Evolutionary conservation across 2,888 invertebrate species (phyloP).

Genomic region (Sinopyrophorus schimmeli): DNA sequence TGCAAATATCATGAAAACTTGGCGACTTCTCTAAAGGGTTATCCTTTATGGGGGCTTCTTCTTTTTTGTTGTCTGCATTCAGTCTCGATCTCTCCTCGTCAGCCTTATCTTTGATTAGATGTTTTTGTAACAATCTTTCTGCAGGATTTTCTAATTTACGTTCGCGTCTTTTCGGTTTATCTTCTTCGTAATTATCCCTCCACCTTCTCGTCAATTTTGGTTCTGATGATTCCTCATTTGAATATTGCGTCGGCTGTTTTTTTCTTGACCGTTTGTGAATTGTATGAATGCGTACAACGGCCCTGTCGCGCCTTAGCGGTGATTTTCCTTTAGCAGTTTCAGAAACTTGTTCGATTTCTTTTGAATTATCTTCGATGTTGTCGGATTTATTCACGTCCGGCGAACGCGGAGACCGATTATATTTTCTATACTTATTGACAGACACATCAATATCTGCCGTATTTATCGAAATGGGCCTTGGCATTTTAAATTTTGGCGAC

Average conservation of each 20-base stretch:
- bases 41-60: background rate
- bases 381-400: slow-evolving; percentile 17
- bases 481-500: slow-evolving; percentile 55
- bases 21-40: slow-evolving; percentile 45
- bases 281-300: slow-evolving; percentile 75
- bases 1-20: slow-evolving; percentile 61
- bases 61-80: slow-evolving; percentile 35
- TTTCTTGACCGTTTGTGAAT: slow-evolving; percentile 51
- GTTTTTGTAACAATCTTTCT: slow-evolving; percentile 76
- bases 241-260: slow-evolving; percentile 38
- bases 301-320: slow-evolving; percentile 70
- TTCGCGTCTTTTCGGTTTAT: slow-evolving; percentile 51
- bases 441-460: slow-evolving; percentile 87
- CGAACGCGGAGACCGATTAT: slow-evolving; percentile 41
- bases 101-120: slow-evolving; percentile 66
- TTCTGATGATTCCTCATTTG: slow-evolving; percentile 40
- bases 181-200: slow-evolving; percentile 65
- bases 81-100: slow-evolving; percentile 42
- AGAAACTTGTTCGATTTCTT: no score
- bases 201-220: slow-evolving; percentile 55
- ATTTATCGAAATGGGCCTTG: slow-evolving; percentile 75
- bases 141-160: slow-evolving; percentile 57
- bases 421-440: slow-evolving; percentile 62
- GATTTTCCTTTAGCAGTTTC: slow-evolving; percentile 45
- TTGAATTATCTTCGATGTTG: slow-evolving; percentile 24